Evolutionary conservation across 1,140 invertebrate species (phyloP).

Genomic region (Listronotus oregonensis): DNA sequence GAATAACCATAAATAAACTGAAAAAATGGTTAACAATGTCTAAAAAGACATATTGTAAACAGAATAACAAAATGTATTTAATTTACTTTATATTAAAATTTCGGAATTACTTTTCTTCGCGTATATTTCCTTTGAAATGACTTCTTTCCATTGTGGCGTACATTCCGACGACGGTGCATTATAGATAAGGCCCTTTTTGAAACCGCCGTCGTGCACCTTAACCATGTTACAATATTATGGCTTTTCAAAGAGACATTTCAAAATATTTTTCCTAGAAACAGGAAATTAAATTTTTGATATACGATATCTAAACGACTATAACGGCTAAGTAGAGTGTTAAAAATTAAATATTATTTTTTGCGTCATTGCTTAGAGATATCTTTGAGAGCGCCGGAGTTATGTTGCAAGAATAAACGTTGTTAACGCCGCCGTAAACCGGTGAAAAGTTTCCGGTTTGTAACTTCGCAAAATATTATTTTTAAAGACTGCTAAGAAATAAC

Average conservation of each 20-base stretch:
- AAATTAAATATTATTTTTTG: slow-evolving; percentile 35
- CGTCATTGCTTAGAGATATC: not conserved
- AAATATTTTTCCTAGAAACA: slow-evolving; percentile 36
- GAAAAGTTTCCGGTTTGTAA: too few species aligned
- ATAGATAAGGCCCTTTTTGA: slow-evolving; percentile 23
- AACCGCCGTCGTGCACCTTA: slow-evolving; percentile 28
- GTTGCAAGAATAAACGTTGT: too few species aligned
- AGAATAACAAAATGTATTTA: too few species aligned
- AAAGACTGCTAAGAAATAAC: too few species aligned
- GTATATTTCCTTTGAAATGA: slow-evolving; percentile 13
- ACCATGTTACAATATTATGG: slow-evolving; percentile 31
- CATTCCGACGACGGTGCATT: slow-evolving; percentile 30
- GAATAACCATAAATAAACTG: too few species aligned
- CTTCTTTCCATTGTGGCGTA: slow-evolving; percentile 10
- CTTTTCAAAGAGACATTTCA: slow-evolving; percentile 37
- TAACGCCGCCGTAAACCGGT: too few species aligned
- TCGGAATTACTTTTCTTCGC: too few species aligned
- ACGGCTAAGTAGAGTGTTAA: slow-evolving; percentile 37
- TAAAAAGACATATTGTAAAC: too few species aligned
- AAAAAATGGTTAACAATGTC: too few species aligned
- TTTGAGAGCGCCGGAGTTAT: too few species aligned
- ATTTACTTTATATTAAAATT: too few species aligned
- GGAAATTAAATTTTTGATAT: slow-evolving; percentile 41
- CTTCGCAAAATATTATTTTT: too few species aligned
- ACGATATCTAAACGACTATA: slow-evolving; percentile 40